These are phyloP conservation scores for Enteromius fasciolatus DNA, from an alignment of 2,797 vertebrate species.

Conservation along the genomic window DNA sequence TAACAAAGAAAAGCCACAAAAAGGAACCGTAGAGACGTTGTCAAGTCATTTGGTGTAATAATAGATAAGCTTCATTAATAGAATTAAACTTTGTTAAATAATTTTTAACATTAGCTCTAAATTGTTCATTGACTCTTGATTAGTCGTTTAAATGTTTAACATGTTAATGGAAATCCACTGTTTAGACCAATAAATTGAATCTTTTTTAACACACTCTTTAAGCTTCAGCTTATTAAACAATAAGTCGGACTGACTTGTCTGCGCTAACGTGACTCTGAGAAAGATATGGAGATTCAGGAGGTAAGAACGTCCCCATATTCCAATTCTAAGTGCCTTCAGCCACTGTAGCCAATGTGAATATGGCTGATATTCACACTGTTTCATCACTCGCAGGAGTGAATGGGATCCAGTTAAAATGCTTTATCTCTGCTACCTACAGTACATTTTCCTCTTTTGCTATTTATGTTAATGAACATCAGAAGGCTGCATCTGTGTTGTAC, in stretches of 20 bases:
- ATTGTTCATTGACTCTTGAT: slow-evolving; percentile 89
- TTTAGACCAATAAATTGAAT: slow-evolving; percentile 94
- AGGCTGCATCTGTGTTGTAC: slow-evolving; percentile 85
- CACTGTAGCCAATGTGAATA: slow-evolving; percentile 87
- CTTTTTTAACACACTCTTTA: slow-evolving; percentile 90
- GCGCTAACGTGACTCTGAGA: slow-evolving; percentile 93
- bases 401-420: slow-evolving; percentile 84
- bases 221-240: slow-evolving; percentile 96
- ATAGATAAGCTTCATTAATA: slow-evolving; percentile 89
- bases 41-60: slow-evolving; percentile 88
- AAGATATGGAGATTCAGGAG: slow-evolving; percentile 97
- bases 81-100: slow-evolving; percentile 89
- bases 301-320: slow-evolving; percentile 93
- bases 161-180: slow-evolving; percentile 88
- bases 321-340: slow-evolving; percentile 85
- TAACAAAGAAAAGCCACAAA: slow-evolving; percentile 88
- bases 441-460: slow-evolving; percentile 68
- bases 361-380: slow-evolving; percentile 83
- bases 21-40: slow-evolving; percentile 81
- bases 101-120: slow-evolving; percentile 90
- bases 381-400: slow-evolving; percentile 86
- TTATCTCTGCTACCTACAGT: slow-evolving; percentile 86
- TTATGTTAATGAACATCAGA: slow-evolving; percentile 85
- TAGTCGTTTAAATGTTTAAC: slow-evolving; percentile 90
- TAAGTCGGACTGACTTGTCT: slow-evolving; percentile 94